Evolutionary conservation across 2,113 vertebrate genomes (phyloP), one percentile per base, ranked within the genome.

Genomic region (Ailuropoda melanoleuca): DNA sequence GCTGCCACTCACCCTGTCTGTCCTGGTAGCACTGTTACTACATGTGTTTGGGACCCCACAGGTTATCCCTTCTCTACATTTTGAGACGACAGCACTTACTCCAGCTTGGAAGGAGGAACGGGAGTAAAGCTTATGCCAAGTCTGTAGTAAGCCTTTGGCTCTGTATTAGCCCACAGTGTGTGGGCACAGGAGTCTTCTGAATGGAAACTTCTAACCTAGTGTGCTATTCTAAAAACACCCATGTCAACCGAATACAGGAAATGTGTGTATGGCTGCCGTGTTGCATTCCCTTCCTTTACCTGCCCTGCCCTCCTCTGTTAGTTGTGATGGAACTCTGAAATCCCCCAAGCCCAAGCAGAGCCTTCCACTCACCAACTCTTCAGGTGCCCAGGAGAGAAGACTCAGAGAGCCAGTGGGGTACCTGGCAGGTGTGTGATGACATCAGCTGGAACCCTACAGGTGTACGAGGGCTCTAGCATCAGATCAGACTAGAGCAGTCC

Each of bases 141-240:
- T 85, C 12, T 86, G 48, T 56, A 84, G 82, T 95, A 77, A 91
- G 82, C 58, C 39, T 89, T 81, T 66, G 46, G 77, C 72, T 86
- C 0, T 58, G 70, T 48, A 60, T 85, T 95, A 91, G 85, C 39
- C 70, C 86, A 66, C 0, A 37, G 89, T 2, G 4, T 95, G 74
- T 93, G 66, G 94, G 80, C 62, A 92, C 74, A 81, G 87, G 93
- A 29, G 60, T 93, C n/a, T 29, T 72, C 7, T 78, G 90, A 97
- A 88, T 84, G 66, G 80, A 89, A 90, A 82, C 50, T 78, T 72
- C 34, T 18, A 23, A 90, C 46, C 4, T 31, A 11, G 2, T 82
- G 29, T 72, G 43, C 48, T 80, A 4, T 84, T 80, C 48, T 74
- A 8, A 53, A 90, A 56, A 55, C 48, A 70, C 46, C 21, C 31